phyloP scores from a whole-genome alignment of 2,797 vertebrate species.

The Crocodylus rhombifer region DNA sequence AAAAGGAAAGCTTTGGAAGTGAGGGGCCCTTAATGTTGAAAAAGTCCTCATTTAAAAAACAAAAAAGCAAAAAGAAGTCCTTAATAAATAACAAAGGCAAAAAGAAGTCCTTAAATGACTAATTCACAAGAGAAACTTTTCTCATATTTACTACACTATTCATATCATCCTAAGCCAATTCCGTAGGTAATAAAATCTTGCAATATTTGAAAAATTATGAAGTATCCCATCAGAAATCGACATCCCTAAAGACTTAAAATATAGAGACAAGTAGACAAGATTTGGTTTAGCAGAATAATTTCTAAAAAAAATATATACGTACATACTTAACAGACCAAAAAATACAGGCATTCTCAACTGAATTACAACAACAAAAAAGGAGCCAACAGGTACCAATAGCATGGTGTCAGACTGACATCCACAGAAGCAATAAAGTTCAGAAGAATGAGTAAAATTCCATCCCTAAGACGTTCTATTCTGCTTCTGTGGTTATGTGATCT shows the following conservation, averaged over 20 bases:
- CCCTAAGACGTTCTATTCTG: constrained; percentile 32
- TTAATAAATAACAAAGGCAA: background rate
- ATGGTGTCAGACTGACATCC: background rate
- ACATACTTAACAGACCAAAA: background rate
- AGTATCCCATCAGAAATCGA: background rate
- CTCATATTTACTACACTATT: background rate
- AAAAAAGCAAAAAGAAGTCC: background rate
- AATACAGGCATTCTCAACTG: background rate
- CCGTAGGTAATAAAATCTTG: background rate
- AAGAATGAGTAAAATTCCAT: constrained; percentile 49
- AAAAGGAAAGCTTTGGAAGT: background rate
- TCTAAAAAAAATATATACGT: background rate
- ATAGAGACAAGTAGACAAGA: background rate
- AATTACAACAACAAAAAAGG: background rate
- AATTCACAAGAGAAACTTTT: background rate
- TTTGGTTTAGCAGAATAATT: background rate
- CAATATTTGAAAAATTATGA: background rate
- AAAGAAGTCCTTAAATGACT: background rate
- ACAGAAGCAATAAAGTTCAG: background rate
- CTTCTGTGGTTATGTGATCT: constrained; percentile 43
- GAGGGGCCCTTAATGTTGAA: background rate
- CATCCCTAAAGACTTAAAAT: background rate
- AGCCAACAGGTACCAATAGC: background rate
- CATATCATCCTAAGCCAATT: background rate
- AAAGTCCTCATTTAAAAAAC: background rate